These are phyloP conservation scores for Dryadula phaetusa DNA, from an alignment of 2,888 invertebrate genomes.

Conservation along the genomic window DNA sequence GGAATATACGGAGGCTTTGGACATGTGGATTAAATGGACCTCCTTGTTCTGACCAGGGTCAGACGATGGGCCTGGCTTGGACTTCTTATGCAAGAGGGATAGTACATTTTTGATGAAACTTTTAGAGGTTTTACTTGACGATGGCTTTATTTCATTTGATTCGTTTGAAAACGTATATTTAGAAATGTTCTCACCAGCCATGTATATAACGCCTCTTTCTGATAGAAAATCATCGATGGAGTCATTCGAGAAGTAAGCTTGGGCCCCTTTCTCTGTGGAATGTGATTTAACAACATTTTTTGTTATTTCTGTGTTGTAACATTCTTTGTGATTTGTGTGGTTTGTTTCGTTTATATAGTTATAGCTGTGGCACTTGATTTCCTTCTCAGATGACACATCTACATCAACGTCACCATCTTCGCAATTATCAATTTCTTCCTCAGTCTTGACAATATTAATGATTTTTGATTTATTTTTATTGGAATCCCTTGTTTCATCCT, in stretches of 20 bases:
- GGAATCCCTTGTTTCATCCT: slow-evolving; percentile 50
- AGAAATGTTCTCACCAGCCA: slow-evolving; percentile 61
- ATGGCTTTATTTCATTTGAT: slow-evolving; percentile 52
- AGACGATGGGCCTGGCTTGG: slow-evolving; percentile 59
- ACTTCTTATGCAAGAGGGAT: slow-evolving; percentile 57
- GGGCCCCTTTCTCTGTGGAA: slow-evolving; percentile 65
- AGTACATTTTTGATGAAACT: slow-evolving; percentile 63
- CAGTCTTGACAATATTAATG: slow-evolving; percentile 14
- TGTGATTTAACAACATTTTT: slow-evolving; percentile 48
- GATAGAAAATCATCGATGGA: slow-evolving; percentile 72
- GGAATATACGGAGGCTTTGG: slow-evolving; percentile 60
- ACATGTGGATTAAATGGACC: slow-evolving; percentile 66
- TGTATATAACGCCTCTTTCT: slow-evolving; percentile 61
- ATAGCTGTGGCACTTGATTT: slow-evolving; percentile 64
- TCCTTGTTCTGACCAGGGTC: slow-evolving; percentile 62
- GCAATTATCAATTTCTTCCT: slow-evolving; percentile 29
- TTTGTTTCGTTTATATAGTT: slow-evolving; percentile 47
- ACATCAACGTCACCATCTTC: slow-evolving; percentile 40
- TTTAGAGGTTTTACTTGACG: slow-evolving; percentile 69
- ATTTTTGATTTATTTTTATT: slow-evolving; percentile 27
- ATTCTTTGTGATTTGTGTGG: slow-evolving; percentile 35
- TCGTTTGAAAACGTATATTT: slow-evolving; percentile 60
- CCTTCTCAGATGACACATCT: slow-evolving; percentile 60
- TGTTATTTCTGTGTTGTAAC: slow-evolving; percentile 41
- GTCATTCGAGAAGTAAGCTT: slow-evolving; percentile 69